A percentile compares a stretch with the other conserved stretches of the same genome.
Conservation (phyloP, 2,113 vertebrate genomes). For the Fulica atra region DNA sequence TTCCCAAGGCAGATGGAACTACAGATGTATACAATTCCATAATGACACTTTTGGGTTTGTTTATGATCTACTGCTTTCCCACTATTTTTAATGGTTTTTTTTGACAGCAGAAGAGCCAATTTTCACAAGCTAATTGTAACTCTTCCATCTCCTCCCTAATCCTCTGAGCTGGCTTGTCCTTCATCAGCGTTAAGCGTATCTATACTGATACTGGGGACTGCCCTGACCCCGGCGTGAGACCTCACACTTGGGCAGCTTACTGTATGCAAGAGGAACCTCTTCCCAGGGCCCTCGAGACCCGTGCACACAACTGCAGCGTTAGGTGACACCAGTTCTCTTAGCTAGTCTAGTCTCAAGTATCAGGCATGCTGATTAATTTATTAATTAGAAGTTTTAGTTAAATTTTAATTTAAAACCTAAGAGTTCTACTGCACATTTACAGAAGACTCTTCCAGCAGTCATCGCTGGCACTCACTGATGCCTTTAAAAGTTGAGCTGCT, state of each 20-base stretch:
- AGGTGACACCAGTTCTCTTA: neutral
- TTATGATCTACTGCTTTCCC: neutral
- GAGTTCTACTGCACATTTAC: neutral
- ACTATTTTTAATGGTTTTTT: neutral
- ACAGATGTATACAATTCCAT: neutral
- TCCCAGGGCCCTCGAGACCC: neutral
- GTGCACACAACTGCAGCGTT: neutral
- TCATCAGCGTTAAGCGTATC: neutral
- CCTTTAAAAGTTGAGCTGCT: neutral
- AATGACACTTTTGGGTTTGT: neutral
- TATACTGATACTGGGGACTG: rapidly evolving
- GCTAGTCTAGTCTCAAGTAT: neutral
- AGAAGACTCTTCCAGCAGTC: neutral
- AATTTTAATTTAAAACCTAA: neutral
- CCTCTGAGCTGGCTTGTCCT: neutral
- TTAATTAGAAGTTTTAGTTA: neutral
- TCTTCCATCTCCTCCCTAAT: neutral
- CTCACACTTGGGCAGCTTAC: neutral
- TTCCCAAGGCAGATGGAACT: neutral
- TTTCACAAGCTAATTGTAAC: neutral
- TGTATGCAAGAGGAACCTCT: neutral
- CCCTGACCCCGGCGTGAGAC: rapidly evolving
- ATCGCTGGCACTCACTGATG: neutral
- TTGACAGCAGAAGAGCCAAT: neutral
- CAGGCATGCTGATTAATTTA: neutral